Conservation (phyloP, 2,797 vertebrate species). For the Okamejei kenojei region DNA sequence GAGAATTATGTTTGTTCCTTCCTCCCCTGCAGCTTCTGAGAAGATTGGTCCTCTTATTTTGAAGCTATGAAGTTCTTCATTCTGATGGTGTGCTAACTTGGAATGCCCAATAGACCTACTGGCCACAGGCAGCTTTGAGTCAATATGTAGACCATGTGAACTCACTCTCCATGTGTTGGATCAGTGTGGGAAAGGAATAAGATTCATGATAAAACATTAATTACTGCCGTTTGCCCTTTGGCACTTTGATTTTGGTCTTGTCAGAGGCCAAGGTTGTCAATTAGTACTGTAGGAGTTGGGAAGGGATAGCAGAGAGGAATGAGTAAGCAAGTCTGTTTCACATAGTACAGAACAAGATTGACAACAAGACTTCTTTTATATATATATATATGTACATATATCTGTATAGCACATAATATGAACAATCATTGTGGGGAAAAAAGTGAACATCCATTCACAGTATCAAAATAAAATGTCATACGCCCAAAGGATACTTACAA, state of each 20-base stretch:
- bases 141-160: neutral
- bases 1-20: neutral
- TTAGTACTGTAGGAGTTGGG: neutral
- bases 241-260: neutral
- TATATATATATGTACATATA: too few species aligned
- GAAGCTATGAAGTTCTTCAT: neutral
- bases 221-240: neutral
- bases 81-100: neutral
- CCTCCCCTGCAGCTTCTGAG: too few species aligned
- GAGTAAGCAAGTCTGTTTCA: slow-evolving; percentile 32
- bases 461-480: slow-evolving; percentile 54
- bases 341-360: neutral
- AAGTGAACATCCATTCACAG: slow-evolving; percentile 33
- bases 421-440: neutral
- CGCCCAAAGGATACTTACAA: slow-evolving; percentile 83
- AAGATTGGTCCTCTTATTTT: neutral
- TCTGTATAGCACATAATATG: slow-evolving; percentile 28
- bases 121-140: neutral
- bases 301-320: too few species aligned
- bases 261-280: neutral
- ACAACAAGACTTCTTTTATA: slow-evolving; percentile 15
- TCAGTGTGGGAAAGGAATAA: too few species aligned
- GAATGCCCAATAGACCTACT: neutral
- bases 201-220: neutral
- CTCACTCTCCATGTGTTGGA: neutral